Evolutionary conservation across 1,140 invertebrate species (phyloP).

Genomic region (Pinna nobilis): DNA sequence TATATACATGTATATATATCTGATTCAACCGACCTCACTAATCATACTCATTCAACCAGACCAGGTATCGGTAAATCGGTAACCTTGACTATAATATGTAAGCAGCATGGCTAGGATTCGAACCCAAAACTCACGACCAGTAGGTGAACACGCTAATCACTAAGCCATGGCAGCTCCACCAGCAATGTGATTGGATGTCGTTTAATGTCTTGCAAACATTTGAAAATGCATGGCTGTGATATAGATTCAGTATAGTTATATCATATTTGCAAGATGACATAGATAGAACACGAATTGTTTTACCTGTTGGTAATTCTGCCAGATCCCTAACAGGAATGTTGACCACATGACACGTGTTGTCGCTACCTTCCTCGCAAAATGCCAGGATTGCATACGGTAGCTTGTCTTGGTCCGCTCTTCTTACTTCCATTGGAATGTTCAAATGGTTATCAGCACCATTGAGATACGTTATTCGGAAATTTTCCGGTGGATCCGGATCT

Average conservation of each 20-base stretch:
- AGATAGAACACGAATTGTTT: not conserved
- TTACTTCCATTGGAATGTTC: conserved; percentile 46
- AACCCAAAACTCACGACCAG: too few species aligned
- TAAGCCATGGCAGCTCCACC: too few species aligned
- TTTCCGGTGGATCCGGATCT: conserved; percentile 25
- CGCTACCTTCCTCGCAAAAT: conserved; percentile 27
- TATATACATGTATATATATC: conserved; percentile 1
- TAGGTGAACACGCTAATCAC: too few species aligned
- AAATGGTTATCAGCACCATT: conserved; percentile 47
- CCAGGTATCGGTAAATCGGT: too few species aligned
- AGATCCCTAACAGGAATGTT: conserved; percentile 50
- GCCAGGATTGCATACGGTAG: conserved; percentile 46
- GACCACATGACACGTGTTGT: conserved; percentile 34
- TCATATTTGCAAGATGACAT: not conserved
- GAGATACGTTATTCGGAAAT: conserved; percentile 45
- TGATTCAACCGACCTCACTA: too few species aligned
- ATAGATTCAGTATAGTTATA: not conserved
- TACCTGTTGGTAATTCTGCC: conserved; percentile 47
- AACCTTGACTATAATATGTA: too few species aligned
- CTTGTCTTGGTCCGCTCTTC: conserved; percentile 52
- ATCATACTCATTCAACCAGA: too few species aligned
- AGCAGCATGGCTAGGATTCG: too few species aligned
- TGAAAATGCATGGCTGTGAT: too few species aligned
- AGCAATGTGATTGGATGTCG: too few species aligned
- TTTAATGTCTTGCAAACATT: not conserved